Conservation (phyloP, 2,888 invertebrate genomes). For the Chaetogeoica ovagalla region DNA sequence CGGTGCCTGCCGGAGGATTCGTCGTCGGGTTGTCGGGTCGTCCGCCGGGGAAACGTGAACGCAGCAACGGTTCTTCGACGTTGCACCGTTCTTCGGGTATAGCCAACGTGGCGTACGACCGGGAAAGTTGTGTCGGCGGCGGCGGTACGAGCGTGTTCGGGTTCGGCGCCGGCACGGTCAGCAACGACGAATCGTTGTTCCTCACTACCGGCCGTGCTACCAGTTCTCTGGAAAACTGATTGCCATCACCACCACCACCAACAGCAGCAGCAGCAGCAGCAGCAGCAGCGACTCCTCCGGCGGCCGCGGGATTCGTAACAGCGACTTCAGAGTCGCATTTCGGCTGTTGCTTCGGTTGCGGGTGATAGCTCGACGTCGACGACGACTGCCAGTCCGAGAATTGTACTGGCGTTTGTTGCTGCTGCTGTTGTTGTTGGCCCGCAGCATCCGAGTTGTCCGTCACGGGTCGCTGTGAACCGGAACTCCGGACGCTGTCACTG, state of each 20-base stretch:
- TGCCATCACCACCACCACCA: neutral
- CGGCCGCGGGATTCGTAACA: too few relatives aligned
- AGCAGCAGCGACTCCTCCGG: too few relatives aligned
- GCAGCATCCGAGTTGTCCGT: neutral
- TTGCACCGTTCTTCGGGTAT: slow-evolving; percentile 27
- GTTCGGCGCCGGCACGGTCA: slow-evolving; percentile 11
- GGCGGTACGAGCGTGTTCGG: slow-evolving; percentile 3
- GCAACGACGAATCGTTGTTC: neutral
- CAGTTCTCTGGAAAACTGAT: neutral
- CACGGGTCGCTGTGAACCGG: neutral
- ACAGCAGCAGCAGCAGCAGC: too few relatives aligned
- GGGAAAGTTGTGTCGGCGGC: neutral
- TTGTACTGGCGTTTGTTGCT: neutral
- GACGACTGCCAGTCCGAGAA: slow-evolving; percentile 32
- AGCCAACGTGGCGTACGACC: slow-evolving; percentile 38
- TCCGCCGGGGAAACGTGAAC: slow-evolving; percentile 27
- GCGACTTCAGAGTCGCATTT: neutral
- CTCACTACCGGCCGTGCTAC: neutral
- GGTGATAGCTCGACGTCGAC: neutral
- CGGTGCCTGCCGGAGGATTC: neutral
- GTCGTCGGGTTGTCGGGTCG: neutral
- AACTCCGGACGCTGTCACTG: slow-evolving; percentile 33
- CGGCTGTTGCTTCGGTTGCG: neutral
- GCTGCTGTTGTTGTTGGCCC: neutral
- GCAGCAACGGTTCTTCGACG: slow-evolving; percentile 17